Evolutionary conservation across 2,888 invertebrate genomes (phyloP).

Genomic region (Heliconius aoede): DNA sequence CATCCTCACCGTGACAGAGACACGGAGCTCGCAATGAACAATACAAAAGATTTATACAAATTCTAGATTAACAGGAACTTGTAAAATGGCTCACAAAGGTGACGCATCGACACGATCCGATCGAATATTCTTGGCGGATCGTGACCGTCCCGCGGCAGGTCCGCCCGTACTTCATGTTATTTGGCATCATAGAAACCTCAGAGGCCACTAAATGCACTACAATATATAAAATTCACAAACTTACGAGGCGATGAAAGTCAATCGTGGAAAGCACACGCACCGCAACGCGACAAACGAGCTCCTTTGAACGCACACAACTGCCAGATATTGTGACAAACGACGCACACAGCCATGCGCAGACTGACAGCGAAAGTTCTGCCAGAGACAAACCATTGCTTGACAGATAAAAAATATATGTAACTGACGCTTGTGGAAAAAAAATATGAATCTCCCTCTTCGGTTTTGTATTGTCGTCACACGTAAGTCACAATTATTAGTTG

Average conservation of each 20-base stretch:
- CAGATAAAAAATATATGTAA: neutral
- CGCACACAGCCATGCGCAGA: no score
- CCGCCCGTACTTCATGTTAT: constrained; percentile 39
- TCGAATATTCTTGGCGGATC: constrained; percentile 72
- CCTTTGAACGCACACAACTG: constrained; percentile 75
- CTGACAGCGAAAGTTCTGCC: constrained; percentile 45
- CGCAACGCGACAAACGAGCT: constrained; percentile 79
- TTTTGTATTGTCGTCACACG: no score
- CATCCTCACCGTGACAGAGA: constrained; percentile 7
- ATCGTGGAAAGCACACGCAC: constrained; percentile 80
- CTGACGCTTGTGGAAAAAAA: no score
- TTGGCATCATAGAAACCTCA: constrained; percentile 49
- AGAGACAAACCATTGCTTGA: neutral
- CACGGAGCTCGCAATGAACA: constrained; percentile 13
- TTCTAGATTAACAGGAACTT: constrained; percentile 66
- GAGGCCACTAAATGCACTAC: constrained; percentile 66
- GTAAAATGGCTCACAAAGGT: constrained; percentile 82
- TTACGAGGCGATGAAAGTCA: constrained; percentile 83
- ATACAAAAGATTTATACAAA: constrained; percentile 46
- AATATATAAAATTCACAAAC: constrained; percentile 74
- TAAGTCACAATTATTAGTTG: neutral
- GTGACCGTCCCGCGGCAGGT: constrained; percentile 50
- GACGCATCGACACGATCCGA: constrained; percentile 83
- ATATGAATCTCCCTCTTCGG: no score
- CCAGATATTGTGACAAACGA: constrained; percentile 51